Evolutionary conservation across 2,113 vertebrate species (phyloP).

Genomic region (Hippocampus guttulatus): DNA sequence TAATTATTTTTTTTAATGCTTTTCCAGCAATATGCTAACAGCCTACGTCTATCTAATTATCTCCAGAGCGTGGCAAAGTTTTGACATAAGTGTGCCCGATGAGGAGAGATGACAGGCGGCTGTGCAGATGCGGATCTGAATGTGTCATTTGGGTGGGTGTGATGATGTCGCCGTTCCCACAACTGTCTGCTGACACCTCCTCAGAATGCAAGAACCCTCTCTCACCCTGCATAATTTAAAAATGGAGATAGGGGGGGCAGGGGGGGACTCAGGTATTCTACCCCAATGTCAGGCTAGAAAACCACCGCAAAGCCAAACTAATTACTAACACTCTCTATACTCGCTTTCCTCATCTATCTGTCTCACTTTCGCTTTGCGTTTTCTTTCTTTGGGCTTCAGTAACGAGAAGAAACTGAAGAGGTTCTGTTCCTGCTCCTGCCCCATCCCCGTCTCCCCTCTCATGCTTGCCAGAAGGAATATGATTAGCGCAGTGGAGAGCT

Average conservation of each 20-base stretch:
- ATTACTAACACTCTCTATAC: slow-evolving; percentile 40
- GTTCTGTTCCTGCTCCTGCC: slow-evolving; percentile 26
- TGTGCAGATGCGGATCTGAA: slow-evolving; percentile 32
- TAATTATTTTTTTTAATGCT: slow-evolving; percentile 19
- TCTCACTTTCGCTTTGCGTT: slow-evolving; percentile 28
- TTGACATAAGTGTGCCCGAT: slow-evolving; percentile 19
- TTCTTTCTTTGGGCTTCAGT: slow-evolving; percentile 19
- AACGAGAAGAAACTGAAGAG: slow-evolving; percentile 9
- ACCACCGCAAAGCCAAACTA: slow-evolving; percentile 42
- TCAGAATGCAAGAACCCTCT: slow-evolving; percentile 56
- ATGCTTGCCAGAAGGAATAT: slow-evolving; percentile 53
- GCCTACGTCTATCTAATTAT: slow-evolving; percentile 46
- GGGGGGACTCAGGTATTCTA: slow-evolving; percentile 43
- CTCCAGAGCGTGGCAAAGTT: slow-evolving; percentile 29
- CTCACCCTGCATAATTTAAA: slow-evolving; percentile 64
- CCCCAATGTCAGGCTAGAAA: slow-evolving; percentile 29
- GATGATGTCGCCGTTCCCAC: slow-evolving; percentile 35
- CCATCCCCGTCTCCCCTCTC: slow-evolving; percentile 16
- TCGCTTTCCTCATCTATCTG: slow-evolving; percentile 19
- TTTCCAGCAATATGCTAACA: slow-evolving; percentile 18
- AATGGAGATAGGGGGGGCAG: slow-evolving; percentile 24
- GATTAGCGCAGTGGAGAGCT: slow-evolving; percentile 58
- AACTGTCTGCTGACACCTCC: slow-evolving; percentile 55
- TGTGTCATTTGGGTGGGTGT: slow-evolving; percentile 38
- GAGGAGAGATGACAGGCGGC: slow-evolving; percentile 50